Evolutionary conservation across 2,113 vertebrate genomes (phyloP), one percentile per base, ranked within the genome.

Genomic region (Podiceps cristatus): DNA sequence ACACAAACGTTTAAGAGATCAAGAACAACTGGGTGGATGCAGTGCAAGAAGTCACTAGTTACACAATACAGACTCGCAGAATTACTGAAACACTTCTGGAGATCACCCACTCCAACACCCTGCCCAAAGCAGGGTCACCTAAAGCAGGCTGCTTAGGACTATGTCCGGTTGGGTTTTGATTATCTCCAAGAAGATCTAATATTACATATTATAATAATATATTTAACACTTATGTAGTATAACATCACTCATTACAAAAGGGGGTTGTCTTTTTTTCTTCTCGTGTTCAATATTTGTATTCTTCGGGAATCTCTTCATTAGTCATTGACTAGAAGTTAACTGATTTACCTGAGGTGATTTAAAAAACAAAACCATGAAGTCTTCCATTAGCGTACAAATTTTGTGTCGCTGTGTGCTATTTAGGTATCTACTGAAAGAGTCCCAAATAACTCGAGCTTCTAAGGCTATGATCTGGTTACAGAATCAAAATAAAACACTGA

Each of bases 331-430:
- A 86, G 23, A 86, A 86, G 63, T 71, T 50, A 93, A 80, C 18
- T 84, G n/a, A 64, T 91, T 88, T 81, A 96, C 92, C 95, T 95
- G 95, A 96, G 96, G 76, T 92, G 72, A 89, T 80, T 94, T 37
- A 40, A 37, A 37, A 17, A 80, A 76, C n/a, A 63, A 13, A 72
- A 2, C 18, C 9, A 84, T 68, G 81, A 93, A 88, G 90, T 55
- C 63, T 92, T 68, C 44, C 55, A n/a, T 52, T 33, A 44, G 80
- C 24, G 28, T 72, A 93, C 12, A 89, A 64, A 60, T 64, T 31
- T 92, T 95, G 80, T 95, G 96, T 94, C 40, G 63, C 76, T 56
- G 49, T 86, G 80, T 96, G 45, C 76, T 94, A 23, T 77, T 88
- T 81, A 92, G 55, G 40, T 68, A 59, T 18, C 27, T 20, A 13